Conservation (phyloP, 2,113 vertebrate genomes). For the Festucalex cinctus region DNA sequence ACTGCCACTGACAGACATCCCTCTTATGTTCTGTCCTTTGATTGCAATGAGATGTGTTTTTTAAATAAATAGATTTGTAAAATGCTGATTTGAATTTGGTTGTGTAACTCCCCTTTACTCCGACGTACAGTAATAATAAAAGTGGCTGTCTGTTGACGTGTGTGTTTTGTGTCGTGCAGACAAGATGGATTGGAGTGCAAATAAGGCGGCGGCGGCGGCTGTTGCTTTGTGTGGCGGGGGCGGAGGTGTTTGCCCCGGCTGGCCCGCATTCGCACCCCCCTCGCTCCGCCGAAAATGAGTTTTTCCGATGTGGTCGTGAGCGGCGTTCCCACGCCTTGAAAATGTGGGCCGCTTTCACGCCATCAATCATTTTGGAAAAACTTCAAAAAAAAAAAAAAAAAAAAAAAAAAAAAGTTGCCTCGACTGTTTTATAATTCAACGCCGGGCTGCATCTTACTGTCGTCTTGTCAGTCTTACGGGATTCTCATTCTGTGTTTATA, state of each 20-base stretch:
- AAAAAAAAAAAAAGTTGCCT: too few species aligned
- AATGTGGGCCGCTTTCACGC: slow-evolving; percentile 47
- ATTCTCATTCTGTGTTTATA: slow-evolving; percentile 10
- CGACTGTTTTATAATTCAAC: slow-evolving; percentile 53
- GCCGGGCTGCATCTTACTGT: neutral
- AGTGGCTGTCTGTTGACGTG: neutral
- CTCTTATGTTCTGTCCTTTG: slow-evolving; percentile 36
- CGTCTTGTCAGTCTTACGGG: slow-evolving; percentile 22
- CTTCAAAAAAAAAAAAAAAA: too few species aligned
- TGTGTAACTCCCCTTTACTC: neutral
- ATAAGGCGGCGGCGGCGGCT: neutral
- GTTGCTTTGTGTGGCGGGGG: neutral
- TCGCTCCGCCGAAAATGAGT: slow-evolving; percentile 1
- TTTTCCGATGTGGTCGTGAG: slow-evolving; percentile 20
- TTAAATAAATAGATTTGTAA: slow-evolving; percentile 67
- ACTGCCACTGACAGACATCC: slow-evolving; percentile 23
- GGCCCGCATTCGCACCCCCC: slow-evolving; percentile 10
- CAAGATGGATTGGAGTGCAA: neutral
- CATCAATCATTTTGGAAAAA: slow-evolving; percentile 46
- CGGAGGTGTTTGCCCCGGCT: neutral
- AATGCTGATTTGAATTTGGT: slow-evolving; percentile 4
- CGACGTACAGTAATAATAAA: neutral
- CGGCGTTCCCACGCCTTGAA: slow-evolving; percentile 25
- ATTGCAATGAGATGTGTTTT: slow-evolving; percentile 32
- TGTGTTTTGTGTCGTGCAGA: neutral